Conservation (phyloP, 1,140 invertebrate genomes). For the Pseudomyrmex pallidus region DNA sequence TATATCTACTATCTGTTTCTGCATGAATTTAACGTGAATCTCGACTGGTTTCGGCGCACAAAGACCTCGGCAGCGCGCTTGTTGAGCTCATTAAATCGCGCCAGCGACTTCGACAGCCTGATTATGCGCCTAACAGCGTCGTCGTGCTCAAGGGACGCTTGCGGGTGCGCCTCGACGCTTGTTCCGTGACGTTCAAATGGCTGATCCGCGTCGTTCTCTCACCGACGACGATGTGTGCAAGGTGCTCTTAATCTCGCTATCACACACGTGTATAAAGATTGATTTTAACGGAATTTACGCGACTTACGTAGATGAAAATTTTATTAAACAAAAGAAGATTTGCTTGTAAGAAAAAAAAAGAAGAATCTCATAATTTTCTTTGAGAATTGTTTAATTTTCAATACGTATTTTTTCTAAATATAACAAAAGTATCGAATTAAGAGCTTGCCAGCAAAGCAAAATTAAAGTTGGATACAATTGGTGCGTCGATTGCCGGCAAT, state of each 20-base stretch:
- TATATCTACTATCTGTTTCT: background rate
- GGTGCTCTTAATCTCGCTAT: background rate
- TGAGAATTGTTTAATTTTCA: background rate
- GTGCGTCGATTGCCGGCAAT: background rate
- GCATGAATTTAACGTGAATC: slow-evolving; percentile 3
- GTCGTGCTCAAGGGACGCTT: slow-evolving; percentile 31
- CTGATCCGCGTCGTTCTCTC: slow-evolving; percentile 43
- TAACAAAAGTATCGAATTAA: background rate
- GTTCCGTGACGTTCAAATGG: slow-evolving; percentile 49
- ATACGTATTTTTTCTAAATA: too few species aligned
- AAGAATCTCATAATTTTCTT: background rate
- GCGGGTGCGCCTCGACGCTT: slow-evolving; percentile 5
- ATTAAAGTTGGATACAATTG: too few species aligned
- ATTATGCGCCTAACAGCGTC: slow-evolving; percentile 55
- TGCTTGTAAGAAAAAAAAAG: too few species aligned
- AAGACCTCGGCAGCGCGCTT: slow-evolving; percentile 28
- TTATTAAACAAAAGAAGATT: too few species aligned
- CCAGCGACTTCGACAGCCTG: slow-evolving; percentile 56
- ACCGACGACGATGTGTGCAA: background rate
- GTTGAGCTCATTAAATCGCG: slow-evolving; percentile 59
- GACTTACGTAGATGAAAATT: too few species aligned
- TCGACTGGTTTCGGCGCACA: slow-evolving; percentile 13
- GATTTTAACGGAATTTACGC: too few species aligned
- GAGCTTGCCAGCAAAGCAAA: background rate
- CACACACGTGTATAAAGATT: too few species aligned